Evolutionary conservation across 2,113 vertebrate genomes (phyloP).

Genomic region (Platycercus adscitus): DNA sequence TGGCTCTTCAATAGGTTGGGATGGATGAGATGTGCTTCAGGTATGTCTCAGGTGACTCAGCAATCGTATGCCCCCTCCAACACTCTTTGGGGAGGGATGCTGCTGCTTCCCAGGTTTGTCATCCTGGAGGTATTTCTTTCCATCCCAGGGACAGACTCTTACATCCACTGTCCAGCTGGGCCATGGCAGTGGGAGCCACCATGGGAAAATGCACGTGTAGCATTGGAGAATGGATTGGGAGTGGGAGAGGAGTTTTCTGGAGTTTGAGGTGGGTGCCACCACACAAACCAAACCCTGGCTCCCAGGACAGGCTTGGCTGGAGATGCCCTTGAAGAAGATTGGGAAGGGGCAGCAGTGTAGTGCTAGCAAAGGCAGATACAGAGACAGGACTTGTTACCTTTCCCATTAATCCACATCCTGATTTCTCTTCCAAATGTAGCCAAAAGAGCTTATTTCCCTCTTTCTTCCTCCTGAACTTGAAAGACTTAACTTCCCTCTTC

Average conservation of each 20-base stretch:
- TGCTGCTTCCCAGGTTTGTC: neutral
- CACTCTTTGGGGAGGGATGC: accelerated
- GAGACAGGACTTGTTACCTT: neutral
- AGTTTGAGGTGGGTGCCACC: neutral
- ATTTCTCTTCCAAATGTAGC: neutral
- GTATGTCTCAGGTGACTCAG: neutral
- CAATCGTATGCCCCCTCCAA: neutral
- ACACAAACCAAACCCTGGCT: neutral
- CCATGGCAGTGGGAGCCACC: neutral
- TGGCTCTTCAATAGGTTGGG: neutral
- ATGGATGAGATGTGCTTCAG: neutral
- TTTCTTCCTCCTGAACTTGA: neutral
- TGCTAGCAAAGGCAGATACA: neutral
- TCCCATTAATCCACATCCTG: accelerated
- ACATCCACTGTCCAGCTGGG: accelerated
- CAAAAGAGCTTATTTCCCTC: neutral
- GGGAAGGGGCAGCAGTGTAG: neutral
- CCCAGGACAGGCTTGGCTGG: neutral
- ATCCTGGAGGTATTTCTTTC: neutral
- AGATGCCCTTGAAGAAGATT: neutral
- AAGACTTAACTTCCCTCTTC: neutral
- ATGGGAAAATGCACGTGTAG: neutral
- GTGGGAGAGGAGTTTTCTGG: neutral
- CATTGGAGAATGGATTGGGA: accelerated
- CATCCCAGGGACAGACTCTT: accelerated